These are phyloP conservation scores for Eurosta solidaginis DNA, from an alignment of 1,140 invertebrate species.

Conservation along the genomic window DNA sequence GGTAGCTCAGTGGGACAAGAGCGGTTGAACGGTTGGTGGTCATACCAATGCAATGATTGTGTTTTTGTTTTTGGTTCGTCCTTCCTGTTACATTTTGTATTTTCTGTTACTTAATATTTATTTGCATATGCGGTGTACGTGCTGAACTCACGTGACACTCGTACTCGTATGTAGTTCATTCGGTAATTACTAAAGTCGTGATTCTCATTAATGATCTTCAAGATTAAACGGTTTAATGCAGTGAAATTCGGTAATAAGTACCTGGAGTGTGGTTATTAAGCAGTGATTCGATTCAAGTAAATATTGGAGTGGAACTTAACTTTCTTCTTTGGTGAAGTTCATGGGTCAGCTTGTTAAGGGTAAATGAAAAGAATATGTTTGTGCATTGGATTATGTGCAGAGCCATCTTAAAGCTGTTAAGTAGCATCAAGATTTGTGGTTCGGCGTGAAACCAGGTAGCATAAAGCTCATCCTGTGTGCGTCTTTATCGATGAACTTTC, in stretches of 20 bases:
- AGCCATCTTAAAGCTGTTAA: too few relatives aligned
- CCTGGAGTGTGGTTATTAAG: too few relatives aligned
- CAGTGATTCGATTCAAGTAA: too few relatives aligned
- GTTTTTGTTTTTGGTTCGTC: neutral
- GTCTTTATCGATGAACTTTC: too few relatives aligned
- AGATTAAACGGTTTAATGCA: slow-evolving; percentile 1
- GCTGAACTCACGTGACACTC: neutral
- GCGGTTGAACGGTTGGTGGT: neutral
- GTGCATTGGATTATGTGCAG: too few relatives aligned
- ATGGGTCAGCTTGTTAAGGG: too few relatives aligned
- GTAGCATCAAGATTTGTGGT: too few relatives aligned
- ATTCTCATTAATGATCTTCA: slow-evolving; percentile 4
- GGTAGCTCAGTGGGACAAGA: neutral
- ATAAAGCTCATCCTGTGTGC: too few relatives aligned
- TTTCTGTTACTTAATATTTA: neutral
- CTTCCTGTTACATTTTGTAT: neutral
- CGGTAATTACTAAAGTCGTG: slow-evolving; percentile 2
- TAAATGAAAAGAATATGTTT: too few relatives aligned
- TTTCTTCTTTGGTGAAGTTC: too few relatives aligned
- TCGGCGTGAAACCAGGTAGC: too few relatives aligned
- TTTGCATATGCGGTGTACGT: neutral
- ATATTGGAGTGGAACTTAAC: too few relatives aligned
- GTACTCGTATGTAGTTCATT: neutral
- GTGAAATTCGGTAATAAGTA: neutral
- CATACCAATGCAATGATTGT: neutral